These are phyloP conservation scores for Morpho achilles DNA, from an alignment of 2,888 invertebrate species.

Conservation along the genomic window DNA sequence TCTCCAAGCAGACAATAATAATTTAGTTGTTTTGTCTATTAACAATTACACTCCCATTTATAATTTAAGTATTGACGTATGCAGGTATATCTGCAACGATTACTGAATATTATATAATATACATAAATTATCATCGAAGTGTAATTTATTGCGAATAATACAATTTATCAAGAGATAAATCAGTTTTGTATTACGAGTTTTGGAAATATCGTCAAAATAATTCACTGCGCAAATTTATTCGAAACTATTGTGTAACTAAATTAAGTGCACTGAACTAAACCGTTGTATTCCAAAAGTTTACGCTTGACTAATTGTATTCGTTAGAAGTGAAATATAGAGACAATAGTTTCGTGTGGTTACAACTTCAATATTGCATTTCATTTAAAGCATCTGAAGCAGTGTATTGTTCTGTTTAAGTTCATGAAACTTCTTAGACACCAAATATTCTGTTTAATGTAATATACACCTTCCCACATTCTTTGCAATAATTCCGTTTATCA, in stretches of 20 bases:
- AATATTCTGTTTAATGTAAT: not conserved
- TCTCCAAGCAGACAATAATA: too few species aligned
- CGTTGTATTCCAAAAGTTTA: slow-evolving; percentile 13
- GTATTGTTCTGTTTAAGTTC: too few species aligned
- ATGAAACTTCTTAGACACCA: not conserved
- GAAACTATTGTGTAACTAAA: slow-evolving; percentile 12
- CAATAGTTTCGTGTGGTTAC: slow-evolving; percentile 3
- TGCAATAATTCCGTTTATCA: too few species aligned
- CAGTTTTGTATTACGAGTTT: not conserved
- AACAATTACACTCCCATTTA: too few species aligned
- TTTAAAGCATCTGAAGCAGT: not conserved
- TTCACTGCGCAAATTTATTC: slow-evolving; percentile 15
- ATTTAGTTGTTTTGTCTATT: too few species aligned
- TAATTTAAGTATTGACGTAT: too few species aligned
- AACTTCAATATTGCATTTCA: slow-evolving; percentile 2
- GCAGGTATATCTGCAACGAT: too few species aligned
- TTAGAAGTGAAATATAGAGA: slow-evolving; percentile 9
- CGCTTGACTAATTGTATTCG: slow-evolving; percentile 29
- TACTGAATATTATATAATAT: too few species aligned
- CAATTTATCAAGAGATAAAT: slow-evolving; percentile 4
- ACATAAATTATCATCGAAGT: not conserved
- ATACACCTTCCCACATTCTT: not conserved
- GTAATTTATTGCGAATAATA: not conserved
- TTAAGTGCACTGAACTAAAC: slow-evolving; percentile 15
- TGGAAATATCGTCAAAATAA: slow-evolving; percentile 3